These are phyloP conservation scores for Anastrepha obliqua DNA, from an alignment of 1,140 invertebrate genomes.

Conservation along the genomic window DNA sequence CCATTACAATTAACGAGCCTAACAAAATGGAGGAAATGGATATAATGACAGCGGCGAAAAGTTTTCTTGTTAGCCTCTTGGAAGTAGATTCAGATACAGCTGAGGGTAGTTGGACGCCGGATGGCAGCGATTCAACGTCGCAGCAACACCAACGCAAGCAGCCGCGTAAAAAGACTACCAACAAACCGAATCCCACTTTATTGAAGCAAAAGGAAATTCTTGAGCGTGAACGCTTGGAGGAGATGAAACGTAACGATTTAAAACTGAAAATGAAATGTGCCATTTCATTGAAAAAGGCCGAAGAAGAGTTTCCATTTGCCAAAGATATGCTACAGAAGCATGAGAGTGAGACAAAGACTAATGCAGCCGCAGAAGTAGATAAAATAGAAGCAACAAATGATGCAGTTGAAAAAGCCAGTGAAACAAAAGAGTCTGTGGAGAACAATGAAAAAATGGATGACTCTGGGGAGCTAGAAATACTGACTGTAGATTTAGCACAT, in stretches of 20 bases:
- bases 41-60: conserved; percentile 66
- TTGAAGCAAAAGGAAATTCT: conserved; percentile 62
- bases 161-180: conserved; percentile 70
- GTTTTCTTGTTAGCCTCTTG: conserved; percentile 68
- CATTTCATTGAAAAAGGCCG: conserved; percentile 63
- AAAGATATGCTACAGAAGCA: conserved; percentile 51
- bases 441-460: background rate
- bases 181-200: conserved; percentile 70
- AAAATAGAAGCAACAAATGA: background rate
- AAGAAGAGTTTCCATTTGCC: conserved; percentile 65
- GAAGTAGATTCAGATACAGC: conserved; percentile 68
- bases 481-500: background rate
- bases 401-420: background rate
- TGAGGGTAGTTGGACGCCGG: background rate
- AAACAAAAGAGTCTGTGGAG: background rate
- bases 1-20: no score
- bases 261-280: conserved; percentile 68
- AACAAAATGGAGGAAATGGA: conserved; percentile 59
- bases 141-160: conserved; percentile 64
- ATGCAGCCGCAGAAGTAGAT: background rate
- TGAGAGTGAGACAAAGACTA: conserved; percentile 7
- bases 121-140: background rate
- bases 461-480: conserved; percentile 31
- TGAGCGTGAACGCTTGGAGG: conserved; percentile 67
- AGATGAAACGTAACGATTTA: conserved; percentile 65